A percentile compares a stretch with the other conserved stretches of the same genome.
phyloP scores from a whole-genome alignment of 2,797 vertebrate species.

The Lacerta viridis region DNA sequence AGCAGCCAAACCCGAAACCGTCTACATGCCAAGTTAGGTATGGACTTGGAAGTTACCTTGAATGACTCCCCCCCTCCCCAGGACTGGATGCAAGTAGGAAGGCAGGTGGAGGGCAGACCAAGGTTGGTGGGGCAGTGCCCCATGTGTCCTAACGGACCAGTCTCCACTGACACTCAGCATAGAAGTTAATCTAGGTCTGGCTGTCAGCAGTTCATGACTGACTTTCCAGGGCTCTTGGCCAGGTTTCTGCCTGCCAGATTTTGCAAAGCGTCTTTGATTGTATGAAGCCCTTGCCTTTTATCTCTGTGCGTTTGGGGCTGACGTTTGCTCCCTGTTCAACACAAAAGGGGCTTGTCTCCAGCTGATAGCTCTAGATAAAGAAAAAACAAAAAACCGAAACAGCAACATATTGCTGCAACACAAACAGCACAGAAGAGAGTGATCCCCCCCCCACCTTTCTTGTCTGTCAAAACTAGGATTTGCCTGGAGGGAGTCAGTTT shows the following conservation, averaged over 20 bases:
- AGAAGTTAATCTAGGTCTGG: not conserved
- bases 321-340: not conserved
- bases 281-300: not conserved
- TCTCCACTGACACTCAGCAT: not conserved
- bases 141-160: too few relatives aligned
- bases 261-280: not conserved
- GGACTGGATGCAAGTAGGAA: too few relatives aligned
- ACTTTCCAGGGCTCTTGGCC: not conserved
- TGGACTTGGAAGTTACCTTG: too few relatives aligned
- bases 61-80: too few relatives aligned
- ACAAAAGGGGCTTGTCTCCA: slow-evolving; percentile 18
- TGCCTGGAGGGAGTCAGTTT: not conserved
- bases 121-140: too few relatives aligned
- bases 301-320: not conserved
- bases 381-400: not conserved
- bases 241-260: not conserved
- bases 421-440: not conserved
- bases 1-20: too few relatives aligned
- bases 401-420: slow-evolving; percentile 13
- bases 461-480: slow-evolving; percentile 12
- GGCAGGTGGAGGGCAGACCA: too few relatives aligned
- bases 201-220: not conserved
- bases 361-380: slow-evolving; percentile 30
- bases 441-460: not conserved
- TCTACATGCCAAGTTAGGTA: too few relatives aligned